A percentile compares a stretch with the other conserved stretches of the same genome.
phyloP scores from a whole-genome alignment of 2,888 invertebrate species.

The Homarus gammarus region DNA sequence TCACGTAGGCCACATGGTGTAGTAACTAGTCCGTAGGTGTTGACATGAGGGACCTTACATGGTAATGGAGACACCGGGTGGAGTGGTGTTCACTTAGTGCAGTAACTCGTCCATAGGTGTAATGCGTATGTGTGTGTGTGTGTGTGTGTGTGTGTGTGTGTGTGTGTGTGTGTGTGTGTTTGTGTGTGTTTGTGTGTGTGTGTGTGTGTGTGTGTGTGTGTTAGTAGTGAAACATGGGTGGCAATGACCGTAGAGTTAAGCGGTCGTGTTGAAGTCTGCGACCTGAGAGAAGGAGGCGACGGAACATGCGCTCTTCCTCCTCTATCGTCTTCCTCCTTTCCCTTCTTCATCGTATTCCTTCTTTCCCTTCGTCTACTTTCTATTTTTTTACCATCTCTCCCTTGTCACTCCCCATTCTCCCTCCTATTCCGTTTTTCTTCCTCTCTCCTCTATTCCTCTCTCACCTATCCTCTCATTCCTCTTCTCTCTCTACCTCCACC shows the following conservation, averaged over 20 bases:
- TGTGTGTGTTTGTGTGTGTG: conserved; percentile 8
- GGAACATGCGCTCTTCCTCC: too few relatives aligned
- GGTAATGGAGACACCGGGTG: too few relatives aligned
- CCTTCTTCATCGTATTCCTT: not conserved
- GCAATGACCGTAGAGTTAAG: too few relatives aligned
- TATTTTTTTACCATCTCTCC: too few relatives aligned
- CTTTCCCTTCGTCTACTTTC: not conserved
- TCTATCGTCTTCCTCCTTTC: not conserved
- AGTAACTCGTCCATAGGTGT: too few relatives aligned
- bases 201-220: conserved; percentile 4
- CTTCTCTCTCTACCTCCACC: not conserved
- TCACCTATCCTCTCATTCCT: not conserved
- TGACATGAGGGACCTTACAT: too few relatives aligned
- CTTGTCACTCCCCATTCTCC: not conserved
- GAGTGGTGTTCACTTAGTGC: too few relatives aligned
- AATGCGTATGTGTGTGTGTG: too few relatives aligned
- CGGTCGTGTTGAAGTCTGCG: too few relatives aligned
- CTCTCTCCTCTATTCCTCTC: not conserved
- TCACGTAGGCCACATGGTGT: too few relatives aligned
- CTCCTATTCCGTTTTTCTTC: not conserved
- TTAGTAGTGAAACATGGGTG: not conserved
- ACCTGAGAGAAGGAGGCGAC: too few relatives aligned
- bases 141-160: not conserved
- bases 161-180: conserved; percentile 8
- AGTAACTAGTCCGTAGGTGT: too few relatives aligned